These are phyloP conservation scores for Bubalus kerabau DNA, from an alignment of 2,113 vertebrate genomes.

Conservation along the genomic window DNA sequence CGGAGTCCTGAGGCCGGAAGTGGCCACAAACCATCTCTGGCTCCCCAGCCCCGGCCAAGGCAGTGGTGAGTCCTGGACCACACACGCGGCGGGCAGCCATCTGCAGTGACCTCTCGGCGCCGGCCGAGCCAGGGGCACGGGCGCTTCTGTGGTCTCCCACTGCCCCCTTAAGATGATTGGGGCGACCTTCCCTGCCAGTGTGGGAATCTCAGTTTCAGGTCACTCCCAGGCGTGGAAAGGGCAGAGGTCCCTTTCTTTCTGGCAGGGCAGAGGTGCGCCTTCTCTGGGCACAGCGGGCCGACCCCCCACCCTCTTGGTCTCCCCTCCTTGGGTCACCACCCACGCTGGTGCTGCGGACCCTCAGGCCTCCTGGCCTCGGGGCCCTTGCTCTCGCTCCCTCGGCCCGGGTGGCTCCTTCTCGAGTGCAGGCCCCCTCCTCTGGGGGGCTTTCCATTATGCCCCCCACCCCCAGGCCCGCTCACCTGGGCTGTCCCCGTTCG, in stretches of 20 bases:
- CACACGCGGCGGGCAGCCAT: rapidly evolving
- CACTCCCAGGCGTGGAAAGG: background rate
- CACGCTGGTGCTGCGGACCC: background rate
- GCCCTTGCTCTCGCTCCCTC: background rate
- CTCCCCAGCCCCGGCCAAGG: background rate
- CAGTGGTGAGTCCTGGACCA: background rate
- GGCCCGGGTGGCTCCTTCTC: no score
- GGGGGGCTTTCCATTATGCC: background rate
- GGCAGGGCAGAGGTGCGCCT: background rate
- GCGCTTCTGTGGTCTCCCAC: background rate
- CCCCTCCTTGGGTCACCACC: background rate
- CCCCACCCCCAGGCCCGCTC: background rate
- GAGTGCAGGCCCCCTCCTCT: background rate
- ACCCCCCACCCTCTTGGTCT: rapidly evolving
- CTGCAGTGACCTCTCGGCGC: rapidly evolving
- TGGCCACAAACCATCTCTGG: background rate
- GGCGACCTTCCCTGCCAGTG: no score
- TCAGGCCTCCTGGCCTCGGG: background rate
- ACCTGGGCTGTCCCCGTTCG: rapidly evolving
- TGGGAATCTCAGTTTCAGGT: background rate
- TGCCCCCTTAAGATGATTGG: background rate
- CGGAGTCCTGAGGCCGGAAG: background rate
- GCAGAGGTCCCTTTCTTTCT: background rate
- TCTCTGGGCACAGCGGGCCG: background rate
- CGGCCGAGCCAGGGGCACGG: background rate